These are phyloP conservation scores for Cheilosia pagana DNA, from an alignment of 2,888 invertebrate genomes.

Conservation along the genomic window DNA sequence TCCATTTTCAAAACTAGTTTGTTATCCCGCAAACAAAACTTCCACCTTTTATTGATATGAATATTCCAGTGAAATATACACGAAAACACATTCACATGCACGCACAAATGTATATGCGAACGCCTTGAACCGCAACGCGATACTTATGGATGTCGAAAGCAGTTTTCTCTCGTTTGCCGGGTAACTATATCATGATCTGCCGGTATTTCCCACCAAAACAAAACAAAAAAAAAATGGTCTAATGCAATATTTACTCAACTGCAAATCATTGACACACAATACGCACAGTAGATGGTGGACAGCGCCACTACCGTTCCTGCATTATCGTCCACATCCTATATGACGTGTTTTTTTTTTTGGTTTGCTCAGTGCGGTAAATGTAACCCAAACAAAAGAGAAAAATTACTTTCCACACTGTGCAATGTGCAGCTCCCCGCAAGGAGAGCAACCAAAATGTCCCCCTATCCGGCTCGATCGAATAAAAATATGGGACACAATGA, in stretches of 20 bases:
- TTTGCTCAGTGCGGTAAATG: slow-evolving; percentile 20
- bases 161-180: slow-evolving; percentile 49
- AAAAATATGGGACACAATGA: slow-evolving; percentile 45
- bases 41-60: slow-evolving; percentile 11
- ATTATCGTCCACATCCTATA: slow-evolving; percentile 15
- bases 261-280: slow-evolving; percentile 64
- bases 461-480: slow-evolving; percentile 62
- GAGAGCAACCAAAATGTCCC: slow-evolving; percentile 42
- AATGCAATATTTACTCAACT: slow-evolving; percentile 64
- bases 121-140: slow-evolving; percentile 35
- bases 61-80: slow-evolving; percentile 21
- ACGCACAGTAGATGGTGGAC: slow-evolving; percentile 33
- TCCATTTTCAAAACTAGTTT: slow-evolving; percentile 24
- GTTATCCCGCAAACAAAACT: slow-evolving; percentile 16
- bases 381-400: slow-evolving; percentile 32
- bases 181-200: slow-evolving; percentile 33
- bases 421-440: slow-evolving; percentile 12
- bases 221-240: slow-evolving; percentile 11
- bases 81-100: background rate
- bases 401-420: slow-evolving; percentile 19
- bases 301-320: background rate
- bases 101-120: background rate
- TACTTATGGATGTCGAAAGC: slow-evolving; percentile 20
- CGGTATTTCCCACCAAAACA: slow-evolving; percentile 59
- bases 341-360: slow-evolving; percentile 1